Percentiles rank a stretch among this genome's conserved stretches.
Evolutionary conservation across 1,140 invertebrate genomes (phyloP).

Genomic region (Bombus haemorrhoidalis): DNA sequence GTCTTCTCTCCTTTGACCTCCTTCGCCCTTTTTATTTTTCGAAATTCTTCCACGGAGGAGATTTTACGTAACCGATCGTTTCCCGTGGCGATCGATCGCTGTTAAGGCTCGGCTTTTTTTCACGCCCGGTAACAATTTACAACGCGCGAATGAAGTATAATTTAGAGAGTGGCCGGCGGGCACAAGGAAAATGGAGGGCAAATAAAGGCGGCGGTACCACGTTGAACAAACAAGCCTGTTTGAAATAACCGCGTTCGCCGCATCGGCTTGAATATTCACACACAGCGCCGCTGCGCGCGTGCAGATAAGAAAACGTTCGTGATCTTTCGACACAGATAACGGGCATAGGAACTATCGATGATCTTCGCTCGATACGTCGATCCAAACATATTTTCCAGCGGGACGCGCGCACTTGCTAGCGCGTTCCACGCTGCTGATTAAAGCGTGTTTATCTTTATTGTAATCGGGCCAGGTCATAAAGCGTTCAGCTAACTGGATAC

Average conservation of each 20-base stretch:
- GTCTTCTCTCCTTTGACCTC: not conserved
- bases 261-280: constrained; percentile 36
- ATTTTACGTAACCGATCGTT: constrained; percentile 16
- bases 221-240: constrained; percentile 41
- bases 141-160: constrained; percentile 39
- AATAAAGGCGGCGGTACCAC: constrained; percentile 33
- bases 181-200: constrained; percentile 12
- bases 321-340: constrained; percentile 50
- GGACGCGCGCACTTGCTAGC: not conserved
- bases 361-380: constrained; percentile 24
- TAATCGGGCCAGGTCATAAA: constrained; percentile 45
- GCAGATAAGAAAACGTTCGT: constrained; percentile 44
- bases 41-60: not conserved
- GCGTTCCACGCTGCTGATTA: constrained; percentile 37
- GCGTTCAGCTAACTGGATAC: constrained; percentile 12
- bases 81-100: not conserved
- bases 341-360: constrained; percentile 12
- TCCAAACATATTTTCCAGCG: constrained; percentile 40
- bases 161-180: not conserved
- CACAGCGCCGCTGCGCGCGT: constrained; percentile 22
- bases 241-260: constrained; percentile 24
- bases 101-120: not conserved
- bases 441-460: constrained; percentile 49
- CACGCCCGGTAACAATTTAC: constrained; percentile 9
- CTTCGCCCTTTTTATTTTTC: not conserved